Base-by-base conservation (phyloP, 2,888 invertebrate species). In the Salpingus planirostris region DNA sequence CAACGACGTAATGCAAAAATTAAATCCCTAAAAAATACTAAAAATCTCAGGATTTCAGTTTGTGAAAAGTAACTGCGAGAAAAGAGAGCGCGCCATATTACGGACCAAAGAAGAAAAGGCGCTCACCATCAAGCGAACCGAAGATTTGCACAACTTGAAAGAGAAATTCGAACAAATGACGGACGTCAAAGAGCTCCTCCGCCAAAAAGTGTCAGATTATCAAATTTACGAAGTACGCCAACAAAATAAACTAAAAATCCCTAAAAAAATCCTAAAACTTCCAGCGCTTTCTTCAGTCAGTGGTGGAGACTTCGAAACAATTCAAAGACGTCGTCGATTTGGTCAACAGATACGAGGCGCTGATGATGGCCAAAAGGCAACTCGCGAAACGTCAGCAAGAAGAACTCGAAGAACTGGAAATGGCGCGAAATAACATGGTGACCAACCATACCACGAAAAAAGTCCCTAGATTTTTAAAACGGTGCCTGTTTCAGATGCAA, bases 401-500 rank as follows among this genome's bases (percentile, higher is more conserved):
- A 7, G 11, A 18, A 15, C 13, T 37, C 7, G 8, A 5, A 8
- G 3, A 11, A 3, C 13, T 33, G 11, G 37, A 37, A 15, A 8
- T 12, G 2, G 24, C 30, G n/a, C 33, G 27, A 13, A 22, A 6
- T 10, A 18, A 29, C 4, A 15, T 15, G 5, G 37, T 37, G 21
- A 28, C 15, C 14, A 12, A n/a, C 12, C n/a, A n/a, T n/a, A n/a
- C n/a, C n/a, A n/a, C n/a, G n/a, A n/a, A n/a, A n/a, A n/a, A n/a
- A n/a, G n/a, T n/a, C n/a, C n/a, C n/a, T n/a, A n/a, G n/a, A n/a
- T n/a, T n/a, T n/a, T n/a, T n/a, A n/a, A n/a, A n/a, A n/a, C n/a
- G n/a, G n/a, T n/a, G n/a, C n/a, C n/a, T n/a, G n/a, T 34, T 38
- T 14, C 8, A 50, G 53, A 69, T 70, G 11, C 55, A 64, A 2